Conservation (phyloP, 2,888 invertebrate species). For the Autographa gamma region DNA sequence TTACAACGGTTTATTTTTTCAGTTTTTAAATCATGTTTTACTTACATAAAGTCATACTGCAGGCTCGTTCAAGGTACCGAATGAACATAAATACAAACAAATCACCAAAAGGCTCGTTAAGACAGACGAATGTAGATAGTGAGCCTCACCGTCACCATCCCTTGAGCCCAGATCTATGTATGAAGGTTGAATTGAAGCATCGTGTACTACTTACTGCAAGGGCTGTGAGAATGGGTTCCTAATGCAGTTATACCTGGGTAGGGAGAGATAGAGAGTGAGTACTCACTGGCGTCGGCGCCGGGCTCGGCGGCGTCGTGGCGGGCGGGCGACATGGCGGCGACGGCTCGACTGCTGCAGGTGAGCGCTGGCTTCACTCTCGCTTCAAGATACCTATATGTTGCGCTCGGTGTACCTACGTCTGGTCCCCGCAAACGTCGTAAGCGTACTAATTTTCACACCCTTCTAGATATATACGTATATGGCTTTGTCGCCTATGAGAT, state of each 20-base stretch:
- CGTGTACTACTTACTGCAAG: no score
- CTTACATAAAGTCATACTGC: neutral
- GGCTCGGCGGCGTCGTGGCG: neutral
- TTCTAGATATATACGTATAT: constrained; percentile 31
- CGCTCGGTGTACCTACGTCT: constrained; percentile 13
- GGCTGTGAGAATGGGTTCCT: no score
- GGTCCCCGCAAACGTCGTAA: constrained; percentile 18
- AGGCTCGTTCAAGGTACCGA: no score
- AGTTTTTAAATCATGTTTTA: neutral
- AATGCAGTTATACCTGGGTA: no score
- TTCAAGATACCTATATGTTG: neutral
- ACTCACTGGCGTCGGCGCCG: neutral
- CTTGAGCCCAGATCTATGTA: no score
- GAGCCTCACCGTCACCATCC: no score
- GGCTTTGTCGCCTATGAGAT: constrained; percentile 43
- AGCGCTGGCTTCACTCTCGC: neutral
- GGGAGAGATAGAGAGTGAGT: neutral
- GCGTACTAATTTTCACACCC: constrained; percentile 61
- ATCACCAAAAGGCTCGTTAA: no score
- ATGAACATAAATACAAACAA: no score
- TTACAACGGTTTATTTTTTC: neutral
- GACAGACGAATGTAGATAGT: no score
- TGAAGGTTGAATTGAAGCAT: no score
- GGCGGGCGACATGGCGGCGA: neutral
- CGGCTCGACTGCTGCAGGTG: neutral